phyloP scores from a whole-genome alignment of 2,888 invertebrate species.

The Drosophila lacicola region DNA sequence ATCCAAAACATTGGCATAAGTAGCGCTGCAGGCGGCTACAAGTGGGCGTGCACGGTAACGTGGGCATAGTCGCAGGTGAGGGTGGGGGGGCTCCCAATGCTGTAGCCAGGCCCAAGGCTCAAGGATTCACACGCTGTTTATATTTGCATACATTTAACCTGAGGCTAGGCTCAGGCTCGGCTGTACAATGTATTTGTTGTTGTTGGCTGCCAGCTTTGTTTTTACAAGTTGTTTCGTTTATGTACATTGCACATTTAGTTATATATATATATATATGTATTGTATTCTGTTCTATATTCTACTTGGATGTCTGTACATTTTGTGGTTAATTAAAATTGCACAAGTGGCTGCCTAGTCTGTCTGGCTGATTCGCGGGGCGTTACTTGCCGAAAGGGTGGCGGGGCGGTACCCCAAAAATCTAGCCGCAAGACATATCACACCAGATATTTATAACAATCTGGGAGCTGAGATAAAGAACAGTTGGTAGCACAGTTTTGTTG shows the following conservation, averaged over 20 bases:
- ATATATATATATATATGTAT: background rate
- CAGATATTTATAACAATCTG: background rate
- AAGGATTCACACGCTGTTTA: constrained; percentile 73
- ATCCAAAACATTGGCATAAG: constrained; percentile 72
- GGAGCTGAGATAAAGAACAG: background rate
- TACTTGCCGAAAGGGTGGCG: background rate
- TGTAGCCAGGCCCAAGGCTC: constrained; percentile 8
- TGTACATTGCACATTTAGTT: constrained; percentile 43
- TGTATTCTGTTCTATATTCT: constrained; percentile 39
- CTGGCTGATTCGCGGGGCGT: too few species aligned
- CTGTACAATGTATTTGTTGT: constrained; percentile 8
- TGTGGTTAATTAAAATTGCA: constrained; percentile 70
- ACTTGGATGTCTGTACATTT: constrained; percentile 57
- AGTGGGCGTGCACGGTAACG: constrained; percentile 23
- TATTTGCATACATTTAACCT: constrained; percentile 77
- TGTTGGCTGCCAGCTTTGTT: constrained; percentile 60
- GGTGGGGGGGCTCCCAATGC: background rate
- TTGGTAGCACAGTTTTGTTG: background rate
- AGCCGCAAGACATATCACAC: constrained; percentile 10
- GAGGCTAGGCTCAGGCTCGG: constrained; percentile 57
- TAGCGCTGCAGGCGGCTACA: constrained; percentile 65
- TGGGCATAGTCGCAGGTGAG: constrained; percentile 8
- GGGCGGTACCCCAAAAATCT: constrained; percentile 6
- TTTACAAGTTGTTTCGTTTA: constrained; percentile 61
- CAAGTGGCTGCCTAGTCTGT: constrained; percentile 34